Conservation (phyloP, 2,888 invertebrate genomes). For the Ormyrus thymus region DNA sequence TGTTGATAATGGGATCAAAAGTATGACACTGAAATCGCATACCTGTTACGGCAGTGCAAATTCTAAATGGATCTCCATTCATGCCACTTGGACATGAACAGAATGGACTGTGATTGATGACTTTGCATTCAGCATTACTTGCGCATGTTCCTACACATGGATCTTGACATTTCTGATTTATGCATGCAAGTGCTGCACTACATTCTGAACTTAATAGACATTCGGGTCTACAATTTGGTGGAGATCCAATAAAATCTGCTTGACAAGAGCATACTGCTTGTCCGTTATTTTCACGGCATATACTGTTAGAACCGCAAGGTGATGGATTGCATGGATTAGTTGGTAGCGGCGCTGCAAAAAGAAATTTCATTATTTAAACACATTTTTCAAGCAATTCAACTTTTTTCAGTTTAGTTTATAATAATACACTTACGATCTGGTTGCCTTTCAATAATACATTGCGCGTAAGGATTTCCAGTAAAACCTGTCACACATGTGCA, state of each 20-base stretch:
- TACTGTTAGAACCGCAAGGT: slow-evolving; percentile 77
- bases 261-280: slow-evolving; percentile 76
- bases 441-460: slow-evolving; percentile 66
- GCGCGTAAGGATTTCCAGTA: slow-evolving; percentile 81
- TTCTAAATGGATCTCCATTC: slow-evolving; percentile 73
- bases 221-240: slow-evolving; percentile 75
- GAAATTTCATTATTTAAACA: not conserved
- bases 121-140: slow-evolving; percentile 75
- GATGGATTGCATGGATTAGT: slow-evolving; percentile 74
- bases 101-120: slow-evolving; percentile 77
- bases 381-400: slow-evolving; percentile 77
- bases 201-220: slow-evolving; percentile 75
- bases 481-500: slow-evolving; percentile 82
- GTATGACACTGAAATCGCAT: too few relatives aligned
- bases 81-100: slow-evolving; percentile 72
- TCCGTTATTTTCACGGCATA: slow-evolving; percentile 74
- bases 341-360: slow-evolving; percentile 69
- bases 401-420: slow-evolving; percentile 75
- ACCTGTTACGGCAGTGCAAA: too few relatives aligned
- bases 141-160: slow-evolving; percentile 77
- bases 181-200: slow-evolving; percentile 75
- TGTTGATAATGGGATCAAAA: too few relatives aligned
- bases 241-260: slow-evolving; percentile 73
- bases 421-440: slow-evolving; percentile 33
- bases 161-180: slow-evolving; percentile 76